Evolutionary conservation across 2,888 invertebrate genomes (phyloP).

Genomic region (Aporophyla nigra): DNA sequence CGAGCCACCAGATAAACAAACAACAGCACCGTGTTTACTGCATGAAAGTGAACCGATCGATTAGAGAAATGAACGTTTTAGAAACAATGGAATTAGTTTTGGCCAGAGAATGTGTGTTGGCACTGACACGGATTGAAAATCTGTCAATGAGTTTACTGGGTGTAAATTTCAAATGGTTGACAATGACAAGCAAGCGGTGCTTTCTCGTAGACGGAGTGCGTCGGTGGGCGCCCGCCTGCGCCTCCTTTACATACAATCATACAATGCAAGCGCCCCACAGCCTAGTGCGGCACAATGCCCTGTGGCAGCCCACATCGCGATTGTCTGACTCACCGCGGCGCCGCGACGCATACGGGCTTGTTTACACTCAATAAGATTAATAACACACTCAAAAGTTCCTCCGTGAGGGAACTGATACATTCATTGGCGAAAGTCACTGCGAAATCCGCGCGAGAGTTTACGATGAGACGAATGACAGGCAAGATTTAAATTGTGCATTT

Average conservation of each 20-base stretch:
- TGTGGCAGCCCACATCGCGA: constrained; percentile 86
- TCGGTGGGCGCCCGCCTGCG: constrained; percentile 85
- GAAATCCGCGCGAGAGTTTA: constrained; percentile 56
- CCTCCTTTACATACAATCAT: constrained; percentile 90
- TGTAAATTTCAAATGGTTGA: constrained; percentile 60
- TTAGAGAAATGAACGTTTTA: constrained; percentile 49
- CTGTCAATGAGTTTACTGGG: constrained; percentile 55
- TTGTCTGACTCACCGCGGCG: constrained; percentile 84
- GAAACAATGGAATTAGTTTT: constrained; percentile 57
- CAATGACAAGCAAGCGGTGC: constrained; percentile 67
- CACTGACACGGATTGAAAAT: constrained; percentile 33
- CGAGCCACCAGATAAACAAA: constrained; percentile 72
- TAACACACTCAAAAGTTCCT: constrained; percentile 79
- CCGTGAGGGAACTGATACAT: constrained; percentile 68
- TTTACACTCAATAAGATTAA: constrained; percentile 87
- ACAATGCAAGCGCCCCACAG: constrained; percentile 78
- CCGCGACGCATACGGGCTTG: constrained; percentile 83
- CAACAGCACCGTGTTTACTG: constrained; percentile 56
- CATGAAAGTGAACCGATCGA: constrained; percentile 60
- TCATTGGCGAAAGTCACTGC: constrained; percentile 65
- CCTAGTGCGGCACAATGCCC: constrained; percentile 76
- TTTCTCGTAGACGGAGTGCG: constrained; percentile 81
- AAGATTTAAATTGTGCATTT: constrained; percentile 41
- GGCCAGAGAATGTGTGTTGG: constrained; percentile 30
- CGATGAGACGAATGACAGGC: constrained; percentile 49